Evolutionary conservation across 2,113 vertebrate species (phyloP).

Genomic region (Eudyptes chrysolophus): DNA sequence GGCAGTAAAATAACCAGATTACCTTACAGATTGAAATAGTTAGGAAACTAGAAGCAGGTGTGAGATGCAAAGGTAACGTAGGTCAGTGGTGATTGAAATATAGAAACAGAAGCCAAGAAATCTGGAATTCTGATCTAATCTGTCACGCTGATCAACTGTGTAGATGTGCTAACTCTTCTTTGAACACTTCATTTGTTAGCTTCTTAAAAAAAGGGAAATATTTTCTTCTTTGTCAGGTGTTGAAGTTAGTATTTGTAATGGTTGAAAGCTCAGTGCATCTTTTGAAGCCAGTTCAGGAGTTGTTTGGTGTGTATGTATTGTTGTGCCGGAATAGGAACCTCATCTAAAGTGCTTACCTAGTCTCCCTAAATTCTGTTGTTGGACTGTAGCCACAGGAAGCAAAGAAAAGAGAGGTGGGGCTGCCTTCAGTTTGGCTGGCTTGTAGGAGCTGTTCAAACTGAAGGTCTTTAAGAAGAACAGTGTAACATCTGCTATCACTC

Average conservation of each 20-base stretch:
- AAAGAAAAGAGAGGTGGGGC: background rate
- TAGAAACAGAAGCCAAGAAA: background rate
- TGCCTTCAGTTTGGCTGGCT: background rate
- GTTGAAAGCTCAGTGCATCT: background rate
- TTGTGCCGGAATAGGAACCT: background rate
- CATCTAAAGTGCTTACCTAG: rapidly evolving
- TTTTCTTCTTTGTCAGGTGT: background rate
- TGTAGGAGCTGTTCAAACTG: rapidly evolving
- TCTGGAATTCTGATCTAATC: background rate
- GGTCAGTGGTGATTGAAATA: background rate
- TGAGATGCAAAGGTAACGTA: background rate
- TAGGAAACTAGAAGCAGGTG: background rate
- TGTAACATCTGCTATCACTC: background rate
- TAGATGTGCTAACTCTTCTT: background rate
- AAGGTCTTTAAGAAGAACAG: background rate
- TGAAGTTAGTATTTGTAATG: background rate
- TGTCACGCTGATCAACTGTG: background rate
- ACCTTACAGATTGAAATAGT: background rate
- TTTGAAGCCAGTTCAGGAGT: background rate
- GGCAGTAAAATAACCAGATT: background rate
- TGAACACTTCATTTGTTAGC: background rate
- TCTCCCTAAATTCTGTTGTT: background rate
- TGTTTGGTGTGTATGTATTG: background rate
- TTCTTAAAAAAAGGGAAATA: background rate
- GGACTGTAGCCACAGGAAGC: background rate